Conservation (phyloP, 2,113 vertebrate genomes). For the Sapayoa aenigma region DNA sequence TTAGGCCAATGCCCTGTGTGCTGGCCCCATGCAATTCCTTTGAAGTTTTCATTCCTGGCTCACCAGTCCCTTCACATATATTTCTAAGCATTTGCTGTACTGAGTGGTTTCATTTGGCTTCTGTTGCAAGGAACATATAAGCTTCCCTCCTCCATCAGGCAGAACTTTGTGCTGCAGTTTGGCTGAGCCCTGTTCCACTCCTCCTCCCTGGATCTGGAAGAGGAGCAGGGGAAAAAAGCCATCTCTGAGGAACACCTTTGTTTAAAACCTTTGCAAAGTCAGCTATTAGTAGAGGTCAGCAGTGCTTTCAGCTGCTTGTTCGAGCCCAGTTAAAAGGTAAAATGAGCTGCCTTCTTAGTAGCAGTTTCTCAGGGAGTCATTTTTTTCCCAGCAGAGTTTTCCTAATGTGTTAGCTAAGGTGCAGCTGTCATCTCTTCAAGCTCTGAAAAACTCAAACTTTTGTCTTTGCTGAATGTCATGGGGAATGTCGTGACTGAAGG, state of each 20-base stretch:
- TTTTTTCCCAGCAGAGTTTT: neutral
- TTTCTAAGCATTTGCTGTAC: conserved; percentile 18
- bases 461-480: neutral
- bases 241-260: neutral
- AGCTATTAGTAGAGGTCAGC: conserved; percentile 1
- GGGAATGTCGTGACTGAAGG: neutral
- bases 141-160: neutral
- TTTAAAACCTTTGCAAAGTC: conserved; percentile 29
- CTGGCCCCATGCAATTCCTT: conserved; percentile 48
- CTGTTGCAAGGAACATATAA: conserved; percentile 8
- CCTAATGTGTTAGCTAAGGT: neutral
- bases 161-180: conserved; percentile 33
- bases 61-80: neutral
- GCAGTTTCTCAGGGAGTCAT: neutral
- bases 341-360: neutral
- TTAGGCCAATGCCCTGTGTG: conserved; percentile 35
- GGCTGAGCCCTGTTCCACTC: neutral
- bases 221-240: neutral
- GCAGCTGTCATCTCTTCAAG: neutral
- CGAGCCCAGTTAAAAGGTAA: neutral
- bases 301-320: conserved; percentile 21
- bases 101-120: conserved; percentile 50
- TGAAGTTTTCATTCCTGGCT: conserved; percentile 58
- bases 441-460: neutral
- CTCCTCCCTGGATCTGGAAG: neutral